These are phyloP conservation scores for Aquatica leii DNA, from an alignment of 2,888 invertebrate genomes.

Conservation along the genomic window DNA sequence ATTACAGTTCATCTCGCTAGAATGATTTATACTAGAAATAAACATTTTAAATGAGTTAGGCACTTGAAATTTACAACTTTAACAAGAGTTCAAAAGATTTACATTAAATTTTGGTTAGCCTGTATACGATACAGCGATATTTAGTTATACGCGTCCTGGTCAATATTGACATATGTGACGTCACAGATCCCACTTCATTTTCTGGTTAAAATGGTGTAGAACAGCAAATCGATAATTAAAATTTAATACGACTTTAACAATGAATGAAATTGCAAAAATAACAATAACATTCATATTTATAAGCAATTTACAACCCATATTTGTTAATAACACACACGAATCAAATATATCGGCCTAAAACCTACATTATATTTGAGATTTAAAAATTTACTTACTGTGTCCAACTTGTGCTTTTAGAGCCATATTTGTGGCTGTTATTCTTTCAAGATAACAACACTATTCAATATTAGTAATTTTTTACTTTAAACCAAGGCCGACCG, in stretches of 20 bases:
- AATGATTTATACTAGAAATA: no score
- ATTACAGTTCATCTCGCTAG: no score
- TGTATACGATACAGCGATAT: neutral
- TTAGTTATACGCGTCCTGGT: conserved; percentile 27
- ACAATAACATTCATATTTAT: no score
- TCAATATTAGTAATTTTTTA: neutral
- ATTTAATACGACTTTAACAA: neutral
- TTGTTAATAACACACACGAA: no score
- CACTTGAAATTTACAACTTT: no score
- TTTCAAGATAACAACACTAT: neutral
- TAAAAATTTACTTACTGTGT: conserved; percentile 75
- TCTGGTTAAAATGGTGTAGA: conserved; percentile 20
- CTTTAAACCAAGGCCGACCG: neutral
- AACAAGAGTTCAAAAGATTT: no score
- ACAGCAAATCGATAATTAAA: conserved; percentile 24
- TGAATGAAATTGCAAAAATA: no score
- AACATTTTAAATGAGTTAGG: no score
- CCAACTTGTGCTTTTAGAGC: conserved; percentile 88
- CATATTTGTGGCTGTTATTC: conserved; percentile 65
- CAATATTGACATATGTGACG: conserved; percentile 53
- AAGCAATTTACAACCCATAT: no score
- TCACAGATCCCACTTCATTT: conserved; percentile 46
- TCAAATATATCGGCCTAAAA: no score
- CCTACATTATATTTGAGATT: no score
- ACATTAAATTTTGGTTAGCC: no score